Evolutionary conservation across 2,888 invertebrate genomes (phyloP).

Genomic region (Pterostichus niger): DNA sequence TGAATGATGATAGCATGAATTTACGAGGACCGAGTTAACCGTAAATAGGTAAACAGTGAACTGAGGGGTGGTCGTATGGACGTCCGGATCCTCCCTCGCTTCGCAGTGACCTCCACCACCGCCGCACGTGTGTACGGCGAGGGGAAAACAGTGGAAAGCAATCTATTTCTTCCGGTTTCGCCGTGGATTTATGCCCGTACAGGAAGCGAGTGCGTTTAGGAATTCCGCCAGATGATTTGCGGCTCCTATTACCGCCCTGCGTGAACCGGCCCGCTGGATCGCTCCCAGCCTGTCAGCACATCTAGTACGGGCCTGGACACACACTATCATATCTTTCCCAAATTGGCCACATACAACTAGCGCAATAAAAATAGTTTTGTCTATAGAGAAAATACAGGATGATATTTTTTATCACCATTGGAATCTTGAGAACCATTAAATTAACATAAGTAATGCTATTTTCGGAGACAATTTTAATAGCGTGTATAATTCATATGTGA

Average conservation of each 20-base stretch:
- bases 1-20: constrained; percentile 23
- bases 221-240: constrained; percentile 83
- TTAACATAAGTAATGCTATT: no score
- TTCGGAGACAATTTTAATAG: no score
- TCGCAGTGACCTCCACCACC: neutral
- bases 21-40: neutral
- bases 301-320: constrained; percentile 46
- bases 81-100: constrained; percentile 13
- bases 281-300: constrained; percentile 9
- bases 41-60: constrained; percentile 23
- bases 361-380: no score
- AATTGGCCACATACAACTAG: no score
- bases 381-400: no score
- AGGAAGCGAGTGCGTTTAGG: constrained; percentile 80
- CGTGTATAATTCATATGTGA: no score
- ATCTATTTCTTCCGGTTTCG: constrained; percentile 74
- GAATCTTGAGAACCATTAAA: no score
- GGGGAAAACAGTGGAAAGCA: constrained; percentile 72
- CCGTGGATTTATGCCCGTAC: constrained; percentile 73
- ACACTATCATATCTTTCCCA: no score
- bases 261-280: constrained; percentile 66
- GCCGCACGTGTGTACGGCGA: constrained; percentile 43
- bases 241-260: constrained; percentile 74
- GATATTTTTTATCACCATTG: no score
- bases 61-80: neutral